phyloP scores from a whole-genome alignment of 2,113 vertebrate genomes.

The Salvelinus sp. region DNA sequence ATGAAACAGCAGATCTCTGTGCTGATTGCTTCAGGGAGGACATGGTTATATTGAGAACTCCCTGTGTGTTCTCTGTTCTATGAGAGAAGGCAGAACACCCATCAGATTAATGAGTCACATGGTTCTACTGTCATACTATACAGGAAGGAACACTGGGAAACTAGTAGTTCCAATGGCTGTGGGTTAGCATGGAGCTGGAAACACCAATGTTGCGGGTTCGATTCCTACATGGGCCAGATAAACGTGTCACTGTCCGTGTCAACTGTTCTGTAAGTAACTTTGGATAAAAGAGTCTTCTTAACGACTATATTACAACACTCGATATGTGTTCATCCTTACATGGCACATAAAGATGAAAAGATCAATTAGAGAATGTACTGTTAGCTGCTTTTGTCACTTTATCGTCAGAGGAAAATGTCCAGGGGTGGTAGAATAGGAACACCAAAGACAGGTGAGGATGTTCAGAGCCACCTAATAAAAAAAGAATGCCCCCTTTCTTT shows the following conservation, averaged over 20 bases:
- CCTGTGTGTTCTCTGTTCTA: slow-evolving; percentile 60
- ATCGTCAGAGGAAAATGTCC: slow-evolving; percentile 67
- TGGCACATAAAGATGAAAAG: slow-evolving; percentile 59
- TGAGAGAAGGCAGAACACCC: slow-evolving; percentile 25
- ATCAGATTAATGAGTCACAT: slow-evolving; percentile 49
- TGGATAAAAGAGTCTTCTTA: not conserved
- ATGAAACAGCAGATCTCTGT: slow-evolving; percentile 65
- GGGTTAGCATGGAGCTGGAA: too few species aligned
- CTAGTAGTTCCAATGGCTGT: not conserved
- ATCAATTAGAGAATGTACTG: slow-evolving; percentile 71
- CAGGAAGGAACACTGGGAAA: slow-evolving; percentile 59
- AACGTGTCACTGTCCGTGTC: too few species aligned
- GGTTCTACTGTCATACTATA: slow-evolving; percentile 19
- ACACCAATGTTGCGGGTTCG: too few species aligned
- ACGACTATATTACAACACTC: slow-evolving; percentile 41
- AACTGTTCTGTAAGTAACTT: not conserved
- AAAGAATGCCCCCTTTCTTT: too few species aligned
- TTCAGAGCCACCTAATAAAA: too few species aligned
- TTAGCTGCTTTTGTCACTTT: slow-evolving; percentile 71
- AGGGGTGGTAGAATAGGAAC: slow-evolving; percentile 71
- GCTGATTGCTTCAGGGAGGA: slow-evolving; percentile 71
- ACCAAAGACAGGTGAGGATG: slow-evolving; percentile 70
- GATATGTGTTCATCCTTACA: slow-evolving; percentile 62
- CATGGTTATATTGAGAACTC: slow-evolving; percentile 57
- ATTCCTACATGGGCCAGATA: not conserved